A percentile compares a stretch with the other conserved stretches of the same genome.
phyloP scores from a whole-genome alignment of 2,113 vertebrate species.

The Passer domesticus region DNA sequence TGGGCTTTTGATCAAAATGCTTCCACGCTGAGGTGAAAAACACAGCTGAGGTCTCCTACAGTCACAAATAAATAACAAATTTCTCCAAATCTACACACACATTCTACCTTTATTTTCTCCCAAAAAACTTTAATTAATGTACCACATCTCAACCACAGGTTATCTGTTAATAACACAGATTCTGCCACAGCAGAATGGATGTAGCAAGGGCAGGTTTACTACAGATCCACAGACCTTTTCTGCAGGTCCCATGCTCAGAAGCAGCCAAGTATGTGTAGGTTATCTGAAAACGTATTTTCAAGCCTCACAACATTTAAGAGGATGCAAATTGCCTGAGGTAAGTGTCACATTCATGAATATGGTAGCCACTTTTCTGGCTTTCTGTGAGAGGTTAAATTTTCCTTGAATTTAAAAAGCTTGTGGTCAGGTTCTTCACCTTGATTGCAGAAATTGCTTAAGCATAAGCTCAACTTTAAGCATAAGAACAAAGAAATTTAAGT shows the following conservation, averaged over 20 bases:
- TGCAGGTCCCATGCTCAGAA: not conserved
- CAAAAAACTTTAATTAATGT: not conserved
- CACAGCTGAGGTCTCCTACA: not conserved
- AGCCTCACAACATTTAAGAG: not conserved
- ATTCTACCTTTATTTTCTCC: not conserved
- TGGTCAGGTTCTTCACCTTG: not conserved
- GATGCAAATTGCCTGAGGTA: not conserved
- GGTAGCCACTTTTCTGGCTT: not conserved
- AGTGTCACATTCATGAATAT: not conserved
- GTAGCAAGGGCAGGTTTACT: not conserved
- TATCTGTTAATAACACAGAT: not conserved
- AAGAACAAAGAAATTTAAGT: not conserved
- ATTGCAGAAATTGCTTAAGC: not conserved
- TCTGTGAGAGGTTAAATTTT: not conserved
- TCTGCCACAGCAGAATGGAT: not conserved
- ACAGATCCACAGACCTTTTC: not conserved
- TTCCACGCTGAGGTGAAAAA: constrained; percentile 12
- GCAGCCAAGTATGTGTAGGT: not conserved
- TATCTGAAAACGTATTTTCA: constrained; percentile 8
- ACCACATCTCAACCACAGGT: not conserved
- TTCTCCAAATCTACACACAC: not conserved
- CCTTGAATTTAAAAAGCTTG: not conserved
- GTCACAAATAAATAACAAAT: not conserved
- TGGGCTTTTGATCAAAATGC: constrained; percentile 35
- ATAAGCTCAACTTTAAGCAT: not conserved